Evolutionary conservation across 2,797 vertebrate species (phyloP).

Genomic region (Catostomus latipinnis): DNA sequence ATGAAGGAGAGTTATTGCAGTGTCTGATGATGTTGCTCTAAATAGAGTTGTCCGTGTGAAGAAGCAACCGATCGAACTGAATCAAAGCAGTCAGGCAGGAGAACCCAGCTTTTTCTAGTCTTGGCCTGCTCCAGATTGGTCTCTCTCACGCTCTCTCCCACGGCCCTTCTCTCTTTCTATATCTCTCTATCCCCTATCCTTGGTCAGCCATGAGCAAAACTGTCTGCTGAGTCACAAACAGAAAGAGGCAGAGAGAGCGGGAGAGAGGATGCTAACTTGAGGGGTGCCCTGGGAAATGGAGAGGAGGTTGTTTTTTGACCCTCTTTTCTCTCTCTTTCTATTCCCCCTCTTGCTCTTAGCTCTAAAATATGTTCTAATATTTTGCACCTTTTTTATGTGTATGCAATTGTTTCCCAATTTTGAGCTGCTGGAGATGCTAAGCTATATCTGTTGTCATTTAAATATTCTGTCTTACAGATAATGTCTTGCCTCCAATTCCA

Average conservation of each 20-base stretch:
- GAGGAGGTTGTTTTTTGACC: constrained; percentile 44
- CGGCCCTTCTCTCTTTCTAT: constrained; percentile 5
- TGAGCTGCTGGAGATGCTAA: background rate
- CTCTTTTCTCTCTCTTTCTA: background rate
- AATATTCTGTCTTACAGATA: no score
- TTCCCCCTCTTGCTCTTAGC: background rate
- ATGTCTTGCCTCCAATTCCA: no score
- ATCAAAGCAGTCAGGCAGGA: constrained; percentile 42
- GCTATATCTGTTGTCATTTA: background rate
- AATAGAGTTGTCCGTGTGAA: constrained; percentile 40
- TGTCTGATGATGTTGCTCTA: constrained; percentile 35
- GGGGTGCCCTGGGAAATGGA: constrained; percentile 33
- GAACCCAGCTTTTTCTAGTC: constrained; percentile 39
- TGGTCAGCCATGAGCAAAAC: constrained; percentile 55
- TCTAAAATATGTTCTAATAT: background rate
- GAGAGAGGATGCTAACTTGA: constrained; percentile 43
- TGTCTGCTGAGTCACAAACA: constrained; percentile 68
- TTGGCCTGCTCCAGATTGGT: constrained; percentile 34
- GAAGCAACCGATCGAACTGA: constrained; percentile 49
- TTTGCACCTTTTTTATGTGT: background rate
- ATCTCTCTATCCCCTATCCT: constrained; percentile 1
- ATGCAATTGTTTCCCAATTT: background rate
- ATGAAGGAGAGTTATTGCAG: background rate
- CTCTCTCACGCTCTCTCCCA: constrained; percentile 21
- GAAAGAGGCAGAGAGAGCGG: constrained; percentile 9